Base-by-base conservation (phyloP, 1,140 invertebrate species). In the Diploscapter pachys region DNA sequence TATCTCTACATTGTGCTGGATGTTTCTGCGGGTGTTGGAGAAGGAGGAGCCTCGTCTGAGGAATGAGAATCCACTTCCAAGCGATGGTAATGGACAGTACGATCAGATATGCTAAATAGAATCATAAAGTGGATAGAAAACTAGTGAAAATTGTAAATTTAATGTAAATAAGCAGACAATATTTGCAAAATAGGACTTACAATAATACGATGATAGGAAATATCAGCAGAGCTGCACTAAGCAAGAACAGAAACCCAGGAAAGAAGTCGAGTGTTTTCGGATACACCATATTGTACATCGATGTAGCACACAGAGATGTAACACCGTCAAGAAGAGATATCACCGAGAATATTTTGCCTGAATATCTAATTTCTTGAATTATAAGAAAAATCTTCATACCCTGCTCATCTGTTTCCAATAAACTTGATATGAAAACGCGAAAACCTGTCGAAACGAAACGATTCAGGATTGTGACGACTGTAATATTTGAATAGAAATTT, bases 201-300 rank as follows among this genome's bases (percentile, higher is more conserved):
- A 48, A 61, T n/a, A 74, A 51, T 13, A 74, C 70, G 0, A 31
- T 6, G 53, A 74, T 65, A 11, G 73, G 64, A 54, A 65, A 11
- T 6, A 74, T 50, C 5, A 74, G 50, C 0, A 69, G 56, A 50
- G 53, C 56, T 3, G 73, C 73, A 74, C 73, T 74, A 3, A 74
- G 54, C 31, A 74, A 8, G 31, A 69, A 74, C 52, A 68, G 66
- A 59, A 74, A 69, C 63, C 81, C 81, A 9, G 81, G 68, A 52
- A 82, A 83, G 65, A 84, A 81, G n/a, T 52, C 50, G 50, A 83
- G 57, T 3, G 81, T 83, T 52, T 70, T 61, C 3, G 82, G 81
- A 67, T 83, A 83, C 50, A 84, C 2, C 57, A 81, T 83, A 64
- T 83, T 83, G 76, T 85, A 83, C 51, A 83, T 78, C 5, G 75